phyloP scores from a whole-genome alignment of 1,140 invertebrate genomes.

The Pachyrhynchus sulphureomaculatus region DNA sequence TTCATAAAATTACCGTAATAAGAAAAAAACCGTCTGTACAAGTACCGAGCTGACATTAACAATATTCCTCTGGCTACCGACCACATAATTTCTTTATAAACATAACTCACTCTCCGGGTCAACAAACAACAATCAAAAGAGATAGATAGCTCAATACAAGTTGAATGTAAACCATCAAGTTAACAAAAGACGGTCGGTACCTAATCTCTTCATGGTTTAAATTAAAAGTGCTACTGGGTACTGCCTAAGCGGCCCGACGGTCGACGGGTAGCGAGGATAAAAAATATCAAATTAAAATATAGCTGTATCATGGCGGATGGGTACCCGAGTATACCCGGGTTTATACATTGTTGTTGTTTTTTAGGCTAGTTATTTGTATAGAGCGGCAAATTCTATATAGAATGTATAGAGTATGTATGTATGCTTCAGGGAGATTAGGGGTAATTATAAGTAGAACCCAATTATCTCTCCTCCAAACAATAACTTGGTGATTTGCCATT shows the following conservation, averaged over 20 bases:
- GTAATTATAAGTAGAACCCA: too few species aligned
- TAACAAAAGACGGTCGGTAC: slow-evolving; percentile 29
- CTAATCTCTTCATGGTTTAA: slow-evolving; percentile 42
- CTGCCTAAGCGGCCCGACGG: slow-evolving; percentile 16
- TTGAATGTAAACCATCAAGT: slow-evolving; percentile 17
- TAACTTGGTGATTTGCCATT: too few species aligned
- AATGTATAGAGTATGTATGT: too few species aligned
- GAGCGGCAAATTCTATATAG: too few species aligned
- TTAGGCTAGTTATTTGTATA: neutral
- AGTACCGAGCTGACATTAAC: too few species aligned
- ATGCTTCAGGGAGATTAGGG: too few species aligned
- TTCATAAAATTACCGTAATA: too few species aligned
- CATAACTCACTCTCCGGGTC: neutral
- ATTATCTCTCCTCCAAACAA: too few species aligned
- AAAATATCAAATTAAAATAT: slow-evolving; percentile 46
- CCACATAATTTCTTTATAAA: too few species aligned
- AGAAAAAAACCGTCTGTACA: too few species aligned
- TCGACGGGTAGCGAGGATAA: slow-evolving; percentile 24
- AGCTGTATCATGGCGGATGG: slow-evolving; percentile 37
- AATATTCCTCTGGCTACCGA: too few species aligned
- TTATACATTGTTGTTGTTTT: neutral
- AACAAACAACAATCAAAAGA: slow-evolving; percentile 18
- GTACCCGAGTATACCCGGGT: neutral
- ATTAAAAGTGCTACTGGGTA: slow-evolving; percentile 45
- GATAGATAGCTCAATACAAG: slow-evolving; percentile 29